Base-by-base conservation (phyloP, 2,797 vertebrate species). In the Intellagama lesueurii region DNA sequence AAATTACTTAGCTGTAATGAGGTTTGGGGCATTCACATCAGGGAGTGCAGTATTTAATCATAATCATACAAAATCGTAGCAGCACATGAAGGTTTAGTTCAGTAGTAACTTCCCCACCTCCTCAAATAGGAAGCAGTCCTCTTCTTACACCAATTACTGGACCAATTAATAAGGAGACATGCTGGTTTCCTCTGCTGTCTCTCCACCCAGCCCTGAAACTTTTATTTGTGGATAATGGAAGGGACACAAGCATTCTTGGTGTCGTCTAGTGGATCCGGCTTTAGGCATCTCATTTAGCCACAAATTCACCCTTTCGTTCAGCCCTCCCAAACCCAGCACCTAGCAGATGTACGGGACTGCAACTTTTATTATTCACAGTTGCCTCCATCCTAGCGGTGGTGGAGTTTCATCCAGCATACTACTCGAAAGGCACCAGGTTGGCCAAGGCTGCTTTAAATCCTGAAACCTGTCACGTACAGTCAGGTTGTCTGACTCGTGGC, bases 231-330 rank as follows among this genome's bases (percentile, higher is more conserved):
- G 44, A 22, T 64, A 83, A 60, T 68, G 22, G 17, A 40, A 9
- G 49, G 68, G 72, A 77, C 7, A 8, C 44, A 72, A 87, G 28
- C 64, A 60, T 78, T 76, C 28, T 75, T 79, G 81, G 66, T 91
- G 90, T 87, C 87, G 88, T 83, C 90, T 88, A 79, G 72, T 79
- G 87, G 79, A 40, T 69, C 3, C n/a, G 32, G 24, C 30, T 24
- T 64, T 60, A 64, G 30, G 5, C 52, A 49, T 35, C n/a, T 66
- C 35, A 79, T 78, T 60, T 68, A 84, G 69, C 24, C 11, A 84
- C 12, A 68, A 52, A 49, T 80, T 87, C 12, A 77, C 28, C 73
- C 30, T 56, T 64, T 56, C 22, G n/a, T 7, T 17, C 44, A 47
- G 44, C 24, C 40, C 47, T 77, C 76, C 9, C 44, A 24, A 77